Evolutionary conservation across 2,797 vertebrate species (phyloP), one percentile per base, ranked within the genome.

Genomic region (Protonibea diacanthus): DNA sequence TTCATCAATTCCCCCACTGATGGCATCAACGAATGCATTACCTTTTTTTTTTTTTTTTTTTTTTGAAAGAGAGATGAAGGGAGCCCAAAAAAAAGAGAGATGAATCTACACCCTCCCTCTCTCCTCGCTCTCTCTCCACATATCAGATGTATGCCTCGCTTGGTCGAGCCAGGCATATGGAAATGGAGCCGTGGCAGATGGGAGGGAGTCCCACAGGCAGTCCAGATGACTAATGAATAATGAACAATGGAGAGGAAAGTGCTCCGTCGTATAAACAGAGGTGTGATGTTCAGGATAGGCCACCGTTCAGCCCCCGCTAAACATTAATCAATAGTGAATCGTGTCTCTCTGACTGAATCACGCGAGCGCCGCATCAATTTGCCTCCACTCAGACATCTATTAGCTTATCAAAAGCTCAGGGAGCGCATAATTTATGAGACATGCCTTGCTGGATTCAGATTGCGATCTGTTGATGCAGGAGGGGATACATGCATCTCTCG

Each of bases 161-260:
- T 55, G 73, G 74, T 38, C 33, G 83, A 83, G 87, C 72, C 75
- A 45, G 83, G 83, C 87, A 73, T 86, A 91, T 92, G 90, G 89
- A 90, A 86, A 88, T 86, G 71, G 85, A 82, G 82, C 76, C 8
- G 52, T 3, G 81, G 86, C 90, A 93, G 91, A 93, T 89, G 91
- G 90, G 84, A 71, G 86, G 72, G 72, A 80, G 87, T 84, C 90
- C 84, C 85, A 86, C 77, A 76, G 91, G 87, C 86, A 40, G 73
- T 77, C 76, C 86, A 90, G 85, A 89, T 90, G 90, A 91, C 88
- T 90, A 78, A 88, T 92, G 90, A 93, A 91, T 91, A 91, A 92
- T 89, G 87, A 91, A 91, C 86, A 91, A 92, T 86, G 20, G 88
- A 86, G 87, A 86, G 82, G 86, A 84, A 92, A 86, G 78, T 57